These are phyloP conservation scores for Trachymyrmex septentrionalis DNA, from an alignment of 1,140 invertebrate species.

Conservation along the genomic window DNA sequence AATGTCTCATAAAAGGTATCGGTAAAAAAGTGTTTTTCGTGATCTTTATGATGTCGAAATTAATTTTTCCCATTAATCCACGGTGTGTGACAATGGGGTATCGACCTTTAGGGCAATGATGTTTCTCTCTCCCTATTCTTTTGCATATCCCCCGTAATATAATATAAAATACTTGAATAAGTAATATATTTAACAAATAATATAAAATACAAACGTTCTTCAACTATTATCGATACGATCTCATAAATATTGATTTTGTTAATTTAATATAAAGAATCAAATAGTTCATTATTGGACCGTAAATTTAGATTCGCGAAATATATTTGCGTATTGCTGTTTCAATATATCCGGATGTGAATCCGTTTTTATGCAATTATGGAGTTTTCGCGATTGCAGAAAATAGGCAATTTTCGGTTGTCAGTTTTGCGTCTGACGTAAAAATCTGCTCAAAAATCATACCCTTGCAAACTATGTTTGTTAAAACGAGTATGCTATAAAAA, in stretches of 20 bases:
- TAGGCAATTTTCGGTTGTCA: constrained; percentile 46
- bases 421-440: constrained; percentile 46
- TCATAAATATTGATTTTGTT: constrained; percentile 31
- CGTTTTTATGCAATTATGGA: constrained; percentile 47
- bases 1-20: constrained; percentile 64
- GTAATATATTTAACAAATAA: constrained; percentile 10
- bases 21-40: constrained; percentile 55
- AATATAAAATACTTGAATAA: constrained; percentile 5
- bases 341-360: constrained; percentile 37
- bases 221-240: constrained; percentile 8
- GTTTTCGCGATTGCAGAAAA: constrained; percentile 55
- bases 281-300: constrained; percentile 41
- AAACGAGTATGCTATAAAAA: constrained; percentile 40
- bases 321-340: constrained; percentile 42
- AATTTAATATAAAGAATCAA: constrained; percentile 26
- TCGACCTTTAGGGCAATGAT: constrained; percentile 15
- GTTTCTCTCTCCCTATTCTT: constrained; percentile 20
- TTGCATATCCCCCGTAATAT: not conserved
- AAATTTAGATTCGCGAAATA: constrained; percentile 43
- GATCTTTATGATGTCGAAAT: constrained; percentile 61
- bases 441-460: constrained; percentile 32
- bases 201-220: constrained; percentile 23
- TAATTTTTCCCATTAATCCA: constrained; percentile 52
- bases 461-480: constrained; percentile 42
- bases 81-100: constrained; percentile 25